Percentiles rank a stretch among this genome's conserved stretches.
phyloP scores from a whole-genome alignment of 1,140 invertebrate species.

The Formica exsecta region DNA sequence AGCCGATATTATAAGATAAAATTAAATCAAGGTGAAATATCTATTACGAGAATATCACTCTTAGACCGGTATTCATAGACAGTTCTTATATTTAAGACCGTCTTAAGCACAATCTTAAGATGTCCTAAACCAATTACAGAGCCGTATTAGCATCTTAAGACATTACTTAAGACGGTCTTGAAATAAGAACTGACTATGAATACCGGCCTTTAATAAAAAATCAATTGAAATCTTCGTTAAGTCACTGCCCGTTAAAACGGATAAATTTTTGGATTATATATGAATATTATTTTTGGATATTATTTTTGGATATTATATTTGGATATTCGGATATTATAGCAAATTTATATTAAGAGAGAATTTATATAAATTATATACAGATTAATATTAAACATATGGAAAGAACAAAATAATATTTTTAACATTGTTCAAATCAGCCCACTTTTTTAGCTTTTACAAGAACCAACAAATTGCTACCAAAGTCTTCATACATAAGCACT shows the following conservation, averaged over 20 bases:
- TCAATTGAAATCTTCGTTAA: background rate
- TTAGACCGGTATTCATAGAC: too few relatives aligned
- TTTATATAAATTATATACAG: background rate
- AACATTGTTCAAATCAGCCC: background rate
- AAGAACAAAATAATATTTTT: conserved; percentile 16
- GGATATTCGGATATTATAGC: too few relatives aligned
- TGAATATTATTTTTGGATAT: background rate
- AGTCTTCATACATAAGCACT: background rate
- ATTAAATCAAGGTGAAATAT: background rate
- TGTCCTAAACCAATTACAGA: too few relatives aligned
- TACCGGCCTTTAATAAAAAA: too few relatives aligned
- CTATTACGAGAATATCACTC: background rate
- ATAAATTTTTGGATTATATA: conserved; percentile 11
- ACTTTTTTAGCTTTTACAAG: conserved; percentile 14
- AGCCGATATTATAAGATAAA: conserved; percentile 16
- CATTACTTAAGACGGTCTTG: too few relatives aligned
- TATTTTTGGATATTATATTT: background rate
- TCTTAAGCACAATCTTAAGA: too few relatives aligned
- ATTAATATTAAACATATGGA: conserved; percentile 21
- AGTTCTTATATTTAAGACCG: too few relatives aligned
- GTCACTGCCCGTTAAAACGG: background rate
- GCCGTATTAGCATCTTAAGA: too few relatives aligned
- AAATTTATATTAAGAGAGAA: too few relatives aligned
- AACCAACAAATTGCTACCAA: conserved; percentile 10
- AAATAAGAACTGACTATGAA: too few relatives aligned